Evolutionary conservation across 1,140 invertebrate species (phyloP).

Genomic region (Panagrolaimus sp.): DNA sequence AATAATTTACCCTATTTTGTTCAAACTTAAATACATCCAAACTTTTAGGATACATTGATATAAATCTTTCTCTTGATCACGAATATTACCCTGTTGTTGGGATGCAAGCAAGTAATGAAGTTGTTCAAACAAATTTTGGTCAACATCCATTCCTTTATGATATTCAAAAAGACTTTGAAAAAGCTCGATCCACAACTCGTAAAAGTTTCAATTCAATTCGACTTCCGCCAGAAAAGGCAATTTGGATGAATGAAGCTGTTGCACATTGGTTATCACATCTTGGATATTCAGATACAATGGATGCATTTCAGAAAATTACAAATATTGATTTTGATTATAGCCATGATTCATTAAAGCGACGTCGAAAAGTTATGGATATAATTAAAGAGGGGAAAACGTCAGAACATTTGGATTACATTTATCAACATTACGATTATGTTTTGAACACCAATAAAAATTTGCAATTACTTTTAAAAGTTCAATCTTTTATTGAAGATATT

Average conservation of each 20-base stretch:
- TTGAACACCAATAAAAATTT: background rate
- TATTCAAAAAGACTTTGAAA: slow-evolving; percentile 85
- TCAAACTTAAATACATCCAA: background rate
- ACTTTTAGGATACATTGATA: slow-evolving; percentile 24
- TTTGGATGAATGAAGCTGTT: slow-evolving; percentile 40
- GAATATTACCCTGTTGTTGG: slow-evolving; percentile 91
- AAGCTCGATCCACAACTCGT: background rate
- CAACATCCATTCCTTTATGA: slow-evolving; percentile 94
- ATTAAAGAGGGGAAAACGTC: background rate
- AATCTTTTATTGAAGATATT: background rate
- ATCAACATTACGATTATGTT: background rate
- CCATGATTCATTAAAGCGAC: background rate
- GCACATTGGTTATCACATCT: background rate
- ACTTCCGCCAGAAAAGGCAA: slow-evolving; percentile 42
- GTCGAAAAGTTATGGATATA: background rate
- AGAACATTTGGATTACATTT: background rate
- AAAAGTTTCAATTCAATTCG: slow-evolving; percentile 19
- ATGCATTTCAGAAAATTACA: background rate
- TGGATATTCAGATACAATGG: background rate
- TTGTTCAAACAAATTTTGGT: slow-evolving; percentile 97
- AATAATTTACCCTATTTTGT: slow-evolving; percentile 1
- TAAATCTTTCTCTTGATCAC: slow-evolving; percentile 66
- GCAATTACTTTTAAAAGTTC: background rate
- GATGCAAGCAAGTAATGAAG: slow-evolving; percentile 91
- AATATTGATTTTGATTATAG: background rate